These are phyloP conservation scores for Drosophila elegans DNA, from an alignment of 1,140 invertebrate genomes.

Conservation along the genomic window DNA sequence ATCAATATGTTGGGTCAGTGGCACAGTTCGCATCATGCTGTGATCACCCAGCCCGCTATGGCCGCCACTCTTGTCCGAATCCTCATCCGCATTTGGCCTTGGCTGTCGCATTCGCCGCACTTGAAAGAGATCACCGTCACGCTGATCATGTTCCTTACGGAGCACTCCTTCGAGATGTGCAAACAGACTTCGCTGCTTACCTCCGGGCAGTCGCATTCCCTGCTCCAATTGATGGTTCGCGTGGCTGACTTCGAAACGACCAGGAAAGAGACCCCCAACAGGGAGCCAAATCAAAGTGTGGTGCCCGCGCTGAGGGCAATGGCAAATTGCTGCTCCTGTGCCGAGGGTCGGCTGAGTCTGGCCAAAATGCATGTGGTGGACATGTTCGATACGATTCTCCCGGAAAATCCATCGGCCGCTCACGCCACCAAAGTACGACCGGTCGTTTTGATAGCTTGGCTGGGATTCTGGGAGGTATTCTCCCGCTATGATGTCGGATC, in stretches of 20 bases:
- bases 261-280: slow-evolving; percentile 37
- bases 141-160: slow-evolving; percentile 60
- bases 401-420: neutral
- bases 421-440: slow-evolving; percentile 78
- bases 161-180: slow-evolving; percentile 74
- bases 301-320: slow-evolving; percentile 57
- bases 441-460: slow-evolving; percentile 83
- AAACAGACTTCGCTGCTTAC: slow-evolving; percentile 52
- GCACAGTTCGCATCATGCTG: slow-evolving; percentile 42
- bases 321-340: slow-evolving; percentile 71
- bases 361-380: slow-evolving; percentile 81
- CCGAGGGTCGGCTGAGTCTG: slow-evolving; percentile 64
- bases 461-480: slow-evolving; percentile 85
- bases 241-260: slow-evolving; percentile 66
- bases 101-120: slow-evolving; percentile 63
- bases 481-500: slow-evolving; percentile 84
- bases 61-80: slow-evolving; percentile 34
- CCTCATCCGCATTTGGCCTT: slow-evolving; percentile 68
- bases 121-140: slow-evolving; percentile 58
- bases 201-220: slow-evolving; percentile 48
- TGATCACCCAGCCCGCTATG: slow-evolving; percentile 45
- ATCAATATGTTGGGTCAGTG: slow-evolving; percentile 66
- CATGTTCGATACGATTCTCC: slow-evolving; percentile 77
- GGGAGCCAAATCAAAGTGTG: neutral
- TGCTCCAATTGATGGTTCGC: slow-evolving; percentile 67